A percentile compares a stretch with the other conserved stretches of the same genome.
Evolutionary conservation across 2,888 invertebrate genomes (phyloP).

Genomic region (Synergus gifuensis): DNA sequence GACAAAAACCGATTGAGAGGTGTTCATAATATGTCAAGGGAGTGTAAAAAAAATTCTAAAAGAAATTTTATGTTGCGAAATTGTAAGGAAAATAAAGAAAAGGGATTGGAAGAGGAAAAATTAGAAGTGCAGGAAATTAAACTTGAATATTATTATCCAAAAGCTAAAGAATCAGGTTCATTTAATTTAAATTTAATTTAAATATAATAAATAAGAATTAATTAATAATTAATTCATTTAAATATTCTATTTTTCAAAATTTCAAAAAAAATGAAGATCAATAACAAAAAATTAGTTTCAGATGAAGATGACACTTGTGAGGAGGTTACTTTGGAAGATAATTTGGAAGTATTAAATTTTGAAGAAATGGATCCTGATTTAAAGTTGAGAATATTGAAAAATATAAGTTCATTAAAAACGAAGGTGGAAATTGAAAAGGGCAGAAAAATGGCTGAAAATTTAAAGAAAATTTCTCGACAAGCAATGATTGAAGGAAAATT

Average conservation of each 20-base stretch:
- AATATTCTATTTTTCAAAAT: no score
- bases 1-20: conserved; percentile 48
- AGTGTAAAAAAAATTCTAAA: not conserved
- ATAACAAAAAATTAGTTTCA: not conserved
- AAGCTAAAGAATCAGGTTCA: not conserved
- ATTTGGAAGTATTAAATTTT: no score
- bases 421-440: conserved; percentile 50
- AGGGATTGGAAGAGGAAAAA: not conserved
- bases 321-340: not conserved
- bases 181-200: not conserved
- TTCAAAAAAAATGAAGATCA: not conserved
- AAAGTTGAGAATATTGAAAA: not conserved
- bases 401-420: not conserved
- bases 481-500: conserved; percentile 58
- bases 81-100: not conserved
- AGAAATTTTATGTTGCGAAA: not conserved
- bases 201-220: no score
- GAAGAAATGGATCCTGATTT: not conserved
- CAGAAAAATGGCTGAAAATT: conserved; percentile 54
- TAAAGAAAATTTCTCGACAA: conserved; percentile 51
- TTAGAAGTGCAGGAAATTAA: not conserved
- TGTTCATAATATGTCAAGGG: not conserved
- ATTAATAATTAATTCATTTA: not conserved
- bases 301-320: not conserved
- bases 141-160: not conserved